A percentile compares a stretch with the other conserved stretches of the same genome.
Evolutionary conservation across 37 sponge, comb jelly and placozoan genomes (phyloP).

Genomic region (Axinella damicornis): DNA sequence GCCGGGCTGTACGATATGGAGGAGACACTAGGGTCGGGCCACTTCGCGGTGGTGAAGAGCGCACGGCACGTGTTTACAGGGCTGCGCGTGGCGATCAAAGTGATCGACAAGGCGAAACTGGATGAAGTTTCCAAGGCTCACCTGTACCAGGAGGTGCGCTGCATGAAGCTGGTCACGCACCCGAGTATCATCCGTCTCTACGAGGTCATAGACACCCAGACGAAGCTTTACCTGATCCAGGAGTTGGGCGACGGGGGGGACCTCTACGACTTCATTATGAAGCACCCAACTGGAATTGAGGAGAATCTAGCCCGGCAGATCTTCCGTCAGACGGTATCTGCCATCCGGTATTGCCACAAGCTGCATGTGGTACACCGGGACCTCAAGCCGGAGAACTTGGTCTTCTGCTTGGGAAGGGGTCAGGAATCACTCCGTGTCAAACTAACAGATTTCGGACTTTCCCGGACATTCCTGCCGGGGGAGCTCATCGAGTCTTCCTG

Average conservation of each 20-base stretch:
- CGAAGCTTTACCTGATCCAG: conserved; percentile 93
- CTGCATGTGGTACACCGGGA: conserved; percentile 98
- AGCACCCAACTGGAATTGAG: conserved; percentile 81
- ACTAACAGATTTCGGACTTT: conserved; percentile 97
- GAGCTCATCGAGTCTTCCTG: conserved; percentile 93
- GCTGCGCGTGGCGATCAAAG: conserved; percentile 94
- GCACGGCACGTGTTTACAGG: conserved; percentile 96
- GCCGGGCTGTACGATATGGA: conserved; percentile 91
- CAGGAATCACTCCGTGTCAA: conserved; percentile 49
- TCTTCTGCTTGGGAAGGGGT: conserved; percentile 72
- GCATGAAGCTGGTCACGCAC: conserved; percentile 97
- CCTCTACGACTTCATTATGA: conserved; percentile 94
- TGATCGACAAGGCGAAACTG: conserved; percentile 97
- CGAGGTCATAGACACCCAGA: conserved; percentile 95
- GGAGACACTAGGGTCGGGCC: conserved; percentile 91
- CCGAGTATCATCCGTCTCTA: conserved; percentile 95
- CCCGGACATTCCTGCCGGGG: conserved; percentile 91
- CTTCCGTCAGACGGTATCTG: conserved; percentile 89
- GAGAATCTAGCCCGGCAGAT: conserved; percentile 75
- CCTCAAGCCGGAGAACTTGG: conserved; percentile 96
- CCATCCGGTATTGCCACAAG: conserved; percentile 94
- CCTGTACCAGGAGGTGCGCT: conserved; percentile 94
- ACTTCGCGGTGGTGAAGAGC: conserved; percentile 94
- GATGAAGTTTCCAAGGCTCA: conserved; percentile 90
- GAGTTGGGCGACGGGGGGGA: conserved; percentile 97